Percentiles rank a stretch among this genome's conserved stretches.
phyloP scores from a whole-genome alignment of 2,888 invertebrate genomes.

The Tachina fera region DNA sequence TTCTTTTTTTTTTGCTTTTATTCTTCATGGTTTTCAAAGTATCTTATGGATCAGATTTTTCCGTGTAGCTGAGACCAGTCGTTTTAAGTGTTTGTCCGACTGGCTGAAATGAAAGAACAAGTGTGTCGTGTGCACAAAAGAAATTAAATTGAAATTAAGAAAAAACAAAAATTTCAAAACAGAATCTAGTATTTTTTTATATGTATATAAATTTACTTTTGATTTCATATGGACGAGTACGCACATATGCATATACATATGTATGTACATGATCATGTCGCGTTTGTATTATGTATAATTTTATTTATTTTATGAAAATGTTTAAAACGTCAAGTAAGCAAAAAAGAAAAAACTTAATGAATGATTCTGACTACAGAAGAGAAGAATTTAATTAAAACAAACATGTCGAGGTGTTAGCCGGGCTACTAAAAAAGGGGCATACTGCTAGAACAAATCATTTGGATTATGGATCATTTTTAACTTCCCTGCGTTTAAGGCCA shows the following conservation, averaged over 20 bases:
- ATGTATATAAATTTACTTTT: constrained; percentile 1
- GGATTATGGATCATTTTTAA: no score
- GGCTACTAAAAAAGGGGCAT: no score
- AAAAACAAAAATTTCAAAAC: constrained; percentile 29
- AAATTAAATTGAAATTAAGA: constrained; percentile 33
- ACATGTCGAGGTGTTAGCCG: constrained; percentile 2
- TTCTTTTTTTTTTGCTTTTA: not conserved
- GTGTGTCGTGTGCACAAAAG: constrained; percentile 68
- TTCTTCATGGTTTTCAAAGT: constrained; percentile 4
- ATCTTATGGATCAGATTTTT: constrained; percentile 47
- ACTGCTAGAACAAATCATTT: not conserved
- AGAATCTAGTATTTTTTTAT: constrained; percentile 29
- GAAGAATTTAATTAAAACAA: constrained; percentile 24
- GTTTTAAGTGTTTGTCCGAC: constrained; percentile 35
- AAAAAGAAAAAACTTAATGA: not conserved
- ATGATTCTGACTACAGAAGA: constrained; percentile 12
- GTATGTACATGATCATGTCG: constrained; percentile 17
- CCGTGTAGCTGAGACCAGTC: constrained; percentile 18
- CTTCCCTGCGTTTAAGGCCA: no score
- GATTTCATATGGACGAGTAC: constrained; percentile 20
- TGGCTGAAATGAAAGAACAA: constrained; percentile 51
- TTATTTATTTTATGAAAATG: constrained; percentile 13
- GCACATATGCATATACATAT: not conserved
- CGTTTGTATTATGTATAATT: not conserved
- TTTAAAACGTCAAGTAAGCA: not conserved